Conservation (phyloP, 2,113 vertebrate species). For the Odobenus rosmarus region DNA sequence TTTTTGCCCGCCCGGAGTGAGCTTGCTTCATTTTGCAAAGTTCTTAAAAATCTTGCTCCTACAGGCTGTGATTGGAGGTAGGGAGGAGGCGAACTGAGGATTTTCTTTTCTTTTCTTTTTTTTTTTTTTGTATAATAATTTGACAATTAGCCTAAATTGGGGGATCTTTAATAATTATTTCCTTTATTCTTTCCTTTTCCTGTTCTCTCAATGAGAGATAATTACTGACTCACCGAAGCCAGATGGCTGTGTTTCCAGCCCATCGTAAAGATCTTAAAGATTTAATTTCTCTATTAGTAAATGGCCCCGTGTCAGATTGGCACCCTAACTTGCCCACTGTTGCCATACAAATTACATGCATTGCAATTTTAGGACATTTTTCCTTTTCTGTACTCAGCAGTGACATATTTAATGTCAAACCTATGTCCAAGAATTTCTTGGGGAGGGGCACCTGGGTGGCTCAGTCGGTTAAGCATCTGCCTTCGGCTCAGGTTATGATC, state of each 20-base stretch:
- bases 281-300: neutral
- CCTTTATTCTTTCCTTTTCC: neutral
- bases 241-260: neutral
- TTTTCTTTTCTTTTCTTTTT: neutral
- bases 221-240: neutral
- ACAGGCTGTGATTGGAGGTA: neutral
- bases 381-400: neutral
- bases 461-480: neutral
- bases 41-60: neutral
- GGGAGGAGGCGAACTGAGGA: neutral
- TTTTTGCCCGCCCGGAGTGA: neutral
- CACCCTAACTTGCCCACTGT: neutral
- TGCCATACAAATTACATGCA: neutral
- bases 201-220: neutral
- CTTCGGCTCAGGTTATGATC: neutral
- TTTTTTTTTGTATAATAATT: neutral
- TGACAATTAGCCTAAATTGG: neutral
- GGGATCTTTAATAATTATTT: neutral
- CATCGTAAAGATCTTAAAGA: neutral
- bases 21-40: constrained; percentile 22
- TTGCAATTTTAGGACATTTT: neutral
- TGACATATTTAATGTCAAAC: neutral
- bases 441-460: neutral
- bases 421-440: neutral
- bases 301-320: neutral